Evolutionary conservation across 2,113 vertebrate species (phyloP), one percentile per base, ranked within the genome.

Genomic region (Corynorhinus townsendii): DNA sequence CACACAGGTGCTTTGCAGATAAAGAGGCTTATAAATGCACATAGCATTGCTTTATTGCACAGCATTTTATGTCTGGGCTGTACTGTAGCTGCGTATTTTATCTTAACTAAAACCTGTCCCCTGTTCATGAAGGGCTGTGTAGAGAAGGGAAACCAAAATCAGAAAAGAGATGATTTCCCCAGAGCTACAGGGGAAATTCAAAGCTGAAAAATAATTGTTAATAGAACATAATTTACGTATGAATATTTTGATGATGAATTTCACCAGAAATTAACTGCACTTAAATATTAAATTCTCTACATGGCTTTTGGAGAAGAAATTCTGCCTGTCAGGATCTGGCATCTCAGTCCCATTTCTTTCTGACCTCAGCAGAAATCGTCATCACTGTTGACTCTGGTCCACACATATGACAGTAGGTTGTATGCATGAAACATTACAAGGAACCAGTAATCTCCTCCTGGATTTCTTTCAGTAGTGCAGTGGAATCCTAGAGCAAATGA

Each of bases 271-370:
- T 79, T 96, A 92, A 92, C 94, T 81, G 52, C 80, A 47, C 80
- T 91, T 93, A 81, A 91, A 96, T 96, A 96, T 94, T 94, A 91
- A 94, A 93, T 89, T 96, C 52, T 94, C 84, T 96, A 86, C 94
- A 69, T 80, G 77, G 8, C 64, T 93, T 89, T 91, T 86, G 47
- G 38, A 84, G 35, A 77, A 68, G 79, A 95, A 94, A 91, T 94
- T 73, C 38, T 90, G 33, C 92, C 86, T 66, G 28, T 93, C 20
- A 81, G 59, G 38, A 79, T 93, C 82, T 83, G 68, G 52, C n/a
- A 0, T 52, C 49, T 91, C 88, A 54, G 64, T 95, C 64, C 73
- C 17, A 71, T 90, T 95, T 96, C 80, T 88, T 94, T 96, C 81
- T 89, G 54, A 93, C 85, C 80, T 97, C 93, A 77, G 90, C 59